These are phyloP conservation scores for Drosophila lowei DNA, from an alignment of 1,140 invertebrate genomes.

Conservation along the genomic window DNA sequence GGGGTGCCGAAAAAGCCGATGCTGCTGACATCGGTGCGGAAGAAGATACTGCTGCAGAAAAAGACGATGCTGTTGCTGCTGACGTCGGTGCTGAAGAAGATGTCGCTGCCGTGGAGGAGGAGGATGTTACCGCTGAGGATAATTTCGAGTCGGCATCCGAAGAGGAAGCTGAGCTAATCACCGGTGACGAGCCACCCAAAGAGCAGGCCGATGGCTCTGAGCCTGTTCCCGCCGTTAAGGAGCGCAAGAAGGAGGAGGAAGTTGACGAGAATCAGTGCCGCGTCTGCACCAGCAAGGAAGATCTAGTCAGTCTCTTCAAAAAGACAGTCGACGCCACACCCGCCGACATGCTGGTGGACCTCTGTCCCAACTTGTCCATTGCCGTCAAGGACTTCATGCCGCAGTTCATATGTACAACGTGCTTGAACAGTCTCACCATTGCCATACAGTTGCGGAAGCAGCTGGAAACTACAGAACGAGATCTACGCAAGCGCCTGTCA, in stretches of 20 bases:
- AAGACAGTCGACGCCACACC: slow-evolving; percentile 58
- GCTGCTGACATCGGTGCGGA: not conserved
- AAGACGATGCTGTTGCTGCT: not conserved
- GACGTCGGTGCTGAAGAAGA: slow-evolving; percentile 19
- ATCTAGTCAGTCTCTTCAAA: slow-evolving; percentile 73
- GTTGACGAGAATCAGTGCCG: slow-evolving; percentile 80
- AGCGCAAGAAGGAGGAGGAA: slow-evolving; percentile 54
- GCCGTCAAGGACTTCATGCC: slow-evolving; percentile 80
- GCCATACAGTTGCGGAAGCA: slow-evolving; percentile 75
- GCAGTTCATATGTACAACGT: slow-evolving; percentile 75
- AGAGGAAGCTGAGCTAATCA: slow-evolving; percentile 58
- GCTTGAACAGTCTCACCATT: slow-evolving; percentile 66
- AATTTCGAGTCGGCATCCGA: slow-evolving; percentile 34
- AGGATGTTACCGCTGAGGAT: not conserved
- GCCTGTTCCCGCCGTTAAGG: slow-evolving; percentile 10
- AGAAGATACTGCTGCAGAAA: not conserved
- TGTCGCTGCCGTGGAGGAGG: slow-evolving; percentile 11
- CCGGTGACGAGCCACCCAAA: slow-evolving; percentile 51
- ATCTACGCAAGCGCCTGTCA: slow-evolving; percentile 80
- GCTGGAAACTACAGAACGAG: slow-evolving; percentile 79
- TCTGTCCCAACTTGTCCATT: slow-evolving; percentile 76
- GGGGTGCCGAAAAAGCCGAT: not conserved
- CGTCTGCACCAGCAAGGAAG: slow-evolving; percentile 69
- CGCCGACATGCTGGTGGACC: slow-evolving; percentile 74
- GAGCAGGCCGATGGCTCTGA: slow-evolving; percentile 1